Evolutionary conservation across 2,113 vertebrate species (phyloP), one percentile per base, ranked within the genome.

Genomic region (Nothocercus nigrocapillus): DNA sequence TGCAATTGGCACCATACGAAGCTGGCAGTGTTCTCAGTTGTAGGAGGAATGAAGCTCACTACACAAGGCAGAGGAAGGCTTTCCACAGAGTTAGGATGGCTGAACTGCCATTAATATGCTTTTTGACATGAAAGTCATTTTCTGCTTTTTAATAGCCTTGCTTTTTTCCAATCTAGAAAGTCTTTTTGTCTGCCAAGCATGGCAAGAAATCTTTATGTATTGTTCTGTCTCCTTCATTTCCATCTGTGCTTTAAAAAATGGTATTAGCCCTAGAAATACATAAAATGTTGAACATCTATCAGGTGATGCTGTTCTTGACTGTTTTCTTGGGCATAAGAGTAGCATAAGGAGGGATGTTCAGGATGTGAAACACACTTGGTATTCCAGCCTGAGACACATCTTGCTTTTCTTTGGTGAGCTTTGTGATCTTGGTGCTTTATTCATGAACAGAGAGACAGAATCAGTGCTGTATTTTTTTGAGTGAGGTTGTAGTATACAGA

Each of bases 371-470:
- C 38, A 49, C 13, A 51, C 34, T 40, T 28, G 32, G 25, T 70
- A 30, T 90, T 81, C 40, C 53, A 59, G 38, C 44, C 40, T 40
- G 51, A 68, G 44, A 79, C 25, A 61, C 4, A 1, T 85, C 73
- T 74, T 1, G 0, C 7, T 89, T 89, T 85, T 64, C 32, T 67
- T 90, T 84, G 64, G n/a, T 81, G 59, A 88, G 51, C 61, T 82
- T 68, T 79, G 63, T 81, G 61, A 94, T 88, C 73, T 83, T 91
- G n/a, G 51, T 49, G 47, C 13, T 88, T 94, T 68, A 69, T 85
- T 92, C 66, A 69, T 45, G 42, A 92, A 5, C n/a, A n/a, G 20
- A 69, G 20, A 73, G 61, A 11, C 51, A 79, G 40, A 36, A 82
- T 82, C 0, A 0, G 83, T 93, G 67, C 47, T 84, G 32, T 75